These are phyloP conservation scores for Aricia agestis DNA, from an alignment of 1,140 invertebrate species.

Conservation along the genomic window DNA sequence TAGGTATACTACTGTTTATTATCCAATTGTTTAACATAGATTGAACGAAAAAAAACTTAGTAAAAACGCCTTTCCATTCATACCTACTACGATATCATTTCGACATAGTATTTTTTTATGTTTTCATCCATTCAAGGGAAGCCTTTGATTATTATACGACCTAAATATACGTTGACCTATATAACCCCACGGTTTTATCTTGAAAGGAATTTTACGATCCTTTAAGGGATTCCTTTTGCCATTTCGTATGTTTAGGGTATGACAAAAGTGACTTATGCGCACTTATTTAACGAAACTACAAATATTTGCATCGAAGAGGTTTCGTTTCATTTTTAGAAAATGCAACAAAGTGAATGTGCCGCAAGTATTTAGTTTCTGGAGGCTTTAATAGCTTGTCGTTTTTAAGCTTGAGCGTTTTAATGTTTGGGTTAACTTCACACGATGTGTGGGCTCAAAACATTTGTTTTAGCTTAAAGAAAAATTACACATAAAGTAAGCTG, in stretches of 20 bases:
- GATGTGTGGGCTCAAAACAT: too few relatives aligned
- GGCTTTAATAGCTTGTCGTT: too few relatives aligned
- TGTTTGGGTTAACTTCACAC: too few relatives aligned
- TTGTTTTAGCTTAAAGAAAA: too few relatives aligned
- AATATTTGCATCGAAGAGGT: not conserved
- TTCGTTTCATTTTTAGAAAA: not conserved
- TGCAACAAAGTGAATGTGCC: too few relatives aligned
- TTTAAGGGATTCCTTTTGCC: slow-evolving; percentile 9
- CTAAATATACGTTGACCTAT: not conserved
- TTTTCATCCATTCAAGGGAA: not conserved
- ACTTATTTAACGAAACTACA: slow-evolving; percentile 3
- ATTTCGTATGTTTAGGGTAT: not conserved
- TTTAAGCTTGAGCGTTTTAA: too few relatives aligned
- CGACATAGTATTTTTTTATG: not conserved
- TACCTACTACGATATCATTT: not conserved
- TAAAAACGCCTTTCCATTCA: not conserved
- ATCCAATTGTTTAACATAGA: too few relatives aligned
- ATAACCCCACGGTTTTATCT: not conserved
- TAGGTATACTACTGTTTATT: too few relatives aligned
- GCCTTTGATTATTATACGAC: not conserved
- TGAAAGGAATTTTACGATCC: slow-evolving; percentile 12
- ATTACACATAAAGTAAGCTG: too few relatives aligned
- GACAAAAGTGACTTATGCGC: not conserved
- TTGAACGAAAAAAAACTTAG: too few relatives aligned
- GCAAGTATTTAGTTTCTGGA: too few relatives aligned